phyloP scores from a whole-genome alignment of 2,113 vertebrate species.

The Vireo altiloquus region DNA sequence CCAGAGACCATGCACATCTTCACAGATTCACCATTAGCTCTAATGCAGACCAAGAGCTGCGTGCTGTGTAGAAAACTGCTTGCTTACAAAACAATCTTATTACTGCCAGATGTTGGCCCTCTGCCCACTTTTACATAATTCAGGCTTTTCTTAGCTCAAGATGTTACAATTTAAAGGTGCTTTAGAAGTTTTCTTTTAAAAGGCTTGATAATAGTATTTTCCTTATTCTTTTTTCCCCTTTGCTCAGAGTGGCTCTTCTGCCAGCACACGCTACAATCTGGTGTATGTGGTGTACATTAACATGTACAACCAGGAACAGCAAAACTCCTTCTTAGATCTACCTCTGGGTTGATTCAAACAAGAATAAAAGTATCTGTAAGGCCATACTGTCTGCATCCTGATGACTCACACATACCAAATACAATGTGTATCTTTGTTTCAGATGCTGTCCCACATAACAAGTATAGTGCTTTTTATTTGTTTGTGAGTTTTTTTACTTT shows the following conservation, averaged over 20 bases:
- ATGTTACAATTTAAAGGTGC: constrained; percentile 71
- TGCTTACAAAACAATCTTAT: constrained; percentile 76
- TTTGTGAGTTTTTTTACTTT: neutral
- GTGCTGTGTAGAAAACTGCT: constrained; percentile 59
- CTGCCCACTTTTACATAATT: constrained; percentile 71
- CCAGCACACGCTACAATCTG: neutral
- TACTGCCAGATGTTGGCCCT: constrained; percentile 75
- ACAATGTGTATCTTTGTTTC: neutral
- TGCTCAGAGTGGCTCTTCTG: neutral
- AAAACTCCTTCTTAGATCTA: neutral
- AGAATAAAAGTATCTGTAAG: neutral
- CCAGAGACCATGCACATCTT: constrained; percentile 59
- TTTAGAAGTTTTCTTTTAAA: constrained; percentile 71
- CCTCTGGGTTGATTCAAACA: neutral
- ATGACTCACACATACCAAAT: neutral
- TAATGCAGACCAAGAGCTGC: constrained; percentile 36
- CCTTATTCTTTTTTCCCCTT: neutral
- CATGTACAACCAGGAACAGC: neutral
- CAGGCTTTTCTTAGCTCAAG: constrained; percentile 66
- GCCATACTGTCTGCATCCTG: neutral
- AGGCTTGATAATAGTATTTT: constrained; percentile 24
- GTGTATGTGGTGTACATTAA: neutral
- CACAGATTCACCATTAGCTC: constrained; percentile 33
- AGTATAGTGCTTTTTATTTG: neutral
- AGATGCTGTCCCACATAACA: neutral